Conservation (phyloP, 53 echinoderm and acorn worm species). For the Temnopleurus reevesii region DNA sequence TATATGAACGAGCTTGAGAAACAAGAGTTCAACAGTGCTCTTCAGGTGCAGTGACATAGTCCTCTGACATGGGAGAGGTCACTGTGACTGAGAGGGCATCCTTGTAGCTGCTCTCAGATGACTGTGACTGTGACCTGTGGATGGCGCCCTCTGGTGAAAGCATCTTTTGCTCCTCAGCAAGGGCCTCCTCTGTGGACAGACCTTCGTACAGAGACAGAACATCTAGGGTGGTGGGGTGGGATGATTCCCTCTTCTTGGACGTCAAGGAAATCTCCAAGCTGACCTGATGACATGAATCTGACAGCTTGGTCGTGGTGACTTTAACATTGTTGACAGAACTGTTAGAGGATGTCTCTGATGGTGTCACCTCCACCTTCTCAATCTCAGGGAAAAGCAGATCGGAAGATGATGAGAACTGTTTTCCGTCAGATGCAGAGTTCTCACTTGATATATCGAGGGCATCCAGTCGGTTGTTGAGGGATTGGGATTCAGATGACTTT, state of each 20-base stretch:
- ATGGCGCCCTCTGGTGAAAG: background rate
- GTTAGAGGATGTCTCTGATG: background rate
- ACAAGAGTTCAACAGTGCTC: too few species aligned
- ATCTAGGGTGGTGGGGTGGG: constrained; percentile 42
- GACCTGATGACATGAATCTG: constrained; percentile 21
- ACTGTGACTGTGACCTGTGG: constrained; percentile 55
- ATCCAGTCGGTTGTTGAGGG: constrained; percentile 38
- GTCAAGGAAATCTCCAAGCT: constrained; percentile 30
- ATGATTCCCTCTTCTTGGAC: constrained; percentile 17
- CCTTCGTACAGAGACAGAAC: constrained; percentile 50
- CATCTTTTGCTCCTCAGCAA: constrained; percentile 1
- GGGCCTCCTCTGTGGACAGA: constrained; percentile 26
- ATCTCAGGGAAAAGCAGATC: constrained; percentile 33
- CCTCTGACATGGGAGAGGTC: constrained; percentile 45
- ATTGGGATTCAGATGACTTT: constrained; percentile 31
- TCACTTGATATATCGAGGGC: constrained; percentile 39
- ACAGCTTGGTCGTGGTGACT: background rate
- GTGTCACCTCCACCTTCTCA: background rate
- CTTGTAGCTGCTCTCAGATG: constrained; percentile 68
- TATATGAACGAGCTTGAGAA: too few species aligned
- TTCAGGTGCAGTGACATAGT: constrained; percentile 43
- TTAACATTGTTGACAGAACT: background rate
- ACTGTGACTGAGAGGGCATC: constrained; percentile 62
- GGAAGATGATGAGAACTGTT: constrained; percentile 28
- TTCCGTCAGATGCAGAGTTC: constrained; percentile 15